Evolutionary conservation across 2,113 vertebrate species (phyloP).

Genomic region (human): GRCh38 chr2:240193501-240194000

Average conservation of each 20-base stretch:
- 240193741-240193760: neutral
- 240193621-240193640: neutral
- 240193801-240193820: no score
- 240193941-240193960: no score
- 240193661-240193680: neutral
- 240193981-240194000: no score
- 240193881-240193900: no score
- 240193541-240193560: neutral
- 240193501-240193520: fast-evolving
- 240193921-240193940: fast-evolving
- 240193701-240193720: no score
- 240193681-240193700: fast-evolving
- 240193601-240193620: fast-evolving
- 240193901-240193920: no score
- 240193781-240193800: neutral
- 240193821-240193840: no score
- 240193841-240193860: no score
- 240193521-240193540: fast-evolving
- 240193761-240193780: neutral
- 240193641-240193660: neutral
- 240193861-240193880: no score
- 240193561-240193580: neutral
- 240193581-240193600: no score
- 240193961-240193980: no score
- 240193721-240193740: neutral